Evolutionary conservation across 2,113 vertebrate species (phyloP).

Genomic region (Meleagris gallopavo): DNA sequence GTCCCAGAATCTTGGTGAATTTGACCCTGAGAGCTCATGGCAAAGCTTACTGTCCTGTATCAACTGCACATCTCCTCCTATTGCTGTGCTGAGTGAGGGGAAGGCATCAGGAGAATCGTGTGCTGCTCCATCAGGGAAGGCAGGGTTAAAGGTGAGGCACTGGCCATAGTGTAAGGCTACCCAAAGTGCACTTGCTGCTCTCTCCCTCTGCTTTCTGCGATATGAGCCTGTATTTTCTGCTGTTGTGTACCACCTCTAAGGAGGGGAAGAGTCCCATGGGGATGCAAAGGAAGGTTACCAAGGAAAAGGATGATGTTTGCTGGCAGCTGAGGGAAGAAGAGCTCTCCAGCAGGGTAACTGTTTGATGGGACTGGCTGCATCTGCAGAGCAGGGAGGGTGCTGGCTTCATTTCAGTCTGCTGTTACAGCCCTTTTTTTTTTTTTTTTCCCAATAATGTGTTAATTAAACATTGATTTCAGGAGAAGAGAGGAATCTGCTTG

Average conservation of each 20-base stretch:
- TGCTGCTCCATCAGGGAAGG: neutral
- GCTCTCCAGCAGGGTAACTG: neutral
- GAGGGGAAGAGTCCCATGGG: neutral
- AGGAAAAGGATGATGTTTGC: neutral
- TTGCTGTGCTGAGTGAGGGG: neutral
- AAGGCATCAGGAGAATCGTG: neutral
- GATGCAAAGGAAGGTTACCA: neutral
- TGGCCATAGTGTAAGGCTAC: neutral
- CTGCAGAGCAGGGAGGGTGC: conserved; percentile 59
- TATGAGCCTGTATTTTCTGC: neutral
- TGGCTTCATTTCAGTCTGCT: conserved; percentile 73
- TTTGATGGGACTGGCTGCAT: neutral
- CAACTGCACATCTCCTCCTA: neutral
- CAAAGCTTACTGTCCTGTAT: neutral
- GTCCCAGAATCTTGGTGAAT: neutral
- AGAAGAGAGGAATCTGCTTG: conserved; percentile 75
- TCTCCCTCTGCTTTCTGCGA: neutral
- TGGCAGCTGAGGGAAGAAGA: neutral
- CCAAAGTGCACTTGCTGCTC: neutral
- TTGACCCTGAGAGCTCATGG: neutral
- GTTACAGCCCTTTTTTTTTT: conserved; percentile 47
- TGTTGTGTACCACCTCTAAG: neutral
- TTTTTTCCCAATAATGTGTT: conserved; percentile 75
- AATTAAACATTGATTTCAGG: conserved; percentile 84
- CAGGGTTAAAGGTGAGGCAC: neutral